Conservation (phyloP, 1,140 invertebrate species). For the Drosophila miranda region DNA sequence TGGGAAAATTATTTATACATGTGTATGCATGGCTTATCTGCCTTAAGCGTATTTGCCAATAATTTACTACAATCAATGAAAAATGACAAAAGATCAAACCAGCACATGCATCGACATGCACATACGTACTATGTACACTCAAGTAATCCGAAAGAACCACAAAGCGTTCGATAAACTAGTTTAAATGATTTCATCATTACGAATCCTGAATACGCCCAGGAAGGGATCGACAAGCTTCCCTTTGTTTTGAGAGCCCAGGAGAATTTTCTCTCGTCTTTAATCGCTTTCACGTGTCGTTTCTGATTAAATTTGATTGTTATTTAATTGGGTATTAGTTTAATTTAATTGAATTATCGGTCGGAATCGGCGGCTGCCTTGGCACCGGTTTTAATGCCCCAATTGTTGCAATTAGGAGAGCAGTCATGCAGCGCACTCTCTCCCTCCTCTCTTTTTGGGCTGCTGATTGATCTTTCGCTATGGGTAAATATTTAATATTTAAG, state of each 20-base stretch:
- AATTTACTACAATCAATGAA: conserved; percentile 67
- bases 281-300: conserved; percentile 39
- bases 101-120: conserved; percentile 16
- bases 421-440: conserved; percentile 26
- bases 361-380: conserved; percentile 34
- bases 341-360: conserved; percentile 43
- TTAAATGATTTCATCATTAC: conserved; percentile 5
- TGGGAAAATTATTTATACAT: conserved; percentile 10
- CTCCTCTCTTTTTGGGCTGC: conserved; percentile 9
- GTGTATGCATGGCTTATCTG: conserved; percentile 53
- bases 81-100: conserved; percentile 55
- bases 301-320: conserved; percentile 38
- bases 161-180: conserved; percentile 34
- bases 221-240: background rate
- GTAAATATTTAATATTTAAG: conserved; percentile 60
- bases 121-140: conserved; percentile 10
- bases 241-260: conserved; percentile 1
- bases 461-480: conserved; percentile 76
- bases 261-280: conserved; percentile 13
- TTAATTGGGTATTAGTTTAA: conserved; percentile 39
- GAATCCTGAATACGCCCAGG: background rate
- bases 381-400: conserved; percentile 67
- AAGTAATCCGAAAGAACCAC: conserved; percentile 16
- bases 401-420: conserved; percentile 60
- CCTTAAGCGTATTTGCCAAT: conserved; percentile 65